Conservation (phyloP, 2,113 vertebrate genomes). For the Bos taurus region ARS-UCD2.0 NC_037331.1:22503501-22504000, state of each 20-base stretch:
- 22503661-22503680: not conserved
- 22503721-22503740: not conserved
- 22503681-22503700: not conserved
- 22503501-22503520: not conserved
- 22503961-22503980: not conserved
- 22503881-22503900: not conserved
- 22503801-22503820: not conserved
- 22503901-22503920: constrained; percentile 1
- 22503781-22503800: not conserved
- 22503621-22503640: not conserved
- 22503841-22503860: not conserved
- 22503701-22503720: not conserved
- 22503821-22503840: not conserved
- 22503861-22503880: not conserved
- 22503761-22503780: not conserved
- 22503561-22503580: not conserved
- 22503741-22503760: not conserved
- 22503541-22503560: not conserved
- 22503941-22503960: not conserved
- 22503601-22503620: not conserved
- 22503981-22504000: not conserved
- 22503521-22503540: not conserved
- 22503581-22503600: not conserved
- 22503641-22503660: not conserved
- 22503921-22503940: constrained; percentile 9